phyloP scores from a whole-genome alignment of 1,140 invertebrate genomes.

The Calliphora vicina region DNA sequence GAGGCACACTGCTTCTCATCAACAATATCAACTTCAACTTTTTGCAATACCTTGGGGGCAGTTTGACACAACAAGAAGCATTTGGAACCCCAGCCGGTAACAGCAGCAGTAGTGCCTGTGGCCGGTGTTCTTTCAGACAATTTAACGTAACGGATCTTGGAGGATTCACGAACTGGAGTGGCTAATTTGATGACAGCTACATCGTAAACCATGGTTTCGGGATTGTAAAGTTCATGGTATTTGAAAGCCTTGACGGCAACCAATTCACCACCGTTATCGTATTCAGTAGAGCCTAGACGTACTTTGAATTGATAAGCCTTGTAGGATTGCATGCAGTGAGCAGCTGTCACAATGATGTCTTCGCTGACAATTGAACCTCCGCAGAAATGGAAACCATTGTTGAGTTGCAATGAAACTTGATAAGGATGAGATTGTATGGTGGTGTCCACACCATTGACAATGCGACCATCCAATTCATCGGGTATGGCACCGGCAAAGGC shows the following conservation, averaged over 20 bases:
- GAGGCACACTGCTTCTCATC: constrained; percentile 39
- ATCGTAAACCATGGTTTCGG: too few relatives aligned
- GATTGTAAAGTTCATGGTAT: neutral
- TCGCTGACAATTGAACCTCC: constrained; percentile 65
- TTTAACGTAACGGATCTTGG: constrained; percentile 33
- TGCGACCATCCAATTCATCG: constrained; percentile 46
- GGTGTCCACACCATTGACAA: constrained; percentile 47
- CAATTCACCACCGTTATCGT: constrained; percentile 47
- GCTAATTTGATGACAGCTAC: constrained; percentile 59
- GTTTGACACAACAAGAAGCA: constrained; percentile 46
- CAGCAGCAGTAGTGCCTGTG: constrained; percentile 48
- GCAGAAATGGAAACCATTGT: constrained; percentile 62
- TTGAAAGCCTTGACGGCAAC: constrained; percentile 46
- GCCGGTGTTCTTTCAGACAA: constrained; percentile 44
- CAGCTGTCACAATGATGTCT: neutral
- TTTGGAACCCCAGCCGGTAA: constrained; percentile 55
- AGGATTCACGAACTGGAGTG: constrained; percentile 45
- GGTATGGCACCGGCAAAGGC: constrained; percentile 23
- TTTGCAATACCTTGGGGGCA: constrained; percentile 35
- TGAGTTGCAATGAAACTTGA: constrained; percentile 46
- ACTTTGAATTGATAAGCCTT: constrained; percentile 43
- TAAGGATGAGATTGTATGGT: constrained; percentile 47
- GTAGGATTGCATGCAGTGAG: constrained; percentile 65
- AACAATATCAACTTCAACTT: constrained; percentile 44
- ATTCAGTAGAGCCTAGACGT: constrained; percentile 49